phyloP scores from a whole-genome alignment of 2,888 invertebrate species.

The Phengaris alcon region DNA sequence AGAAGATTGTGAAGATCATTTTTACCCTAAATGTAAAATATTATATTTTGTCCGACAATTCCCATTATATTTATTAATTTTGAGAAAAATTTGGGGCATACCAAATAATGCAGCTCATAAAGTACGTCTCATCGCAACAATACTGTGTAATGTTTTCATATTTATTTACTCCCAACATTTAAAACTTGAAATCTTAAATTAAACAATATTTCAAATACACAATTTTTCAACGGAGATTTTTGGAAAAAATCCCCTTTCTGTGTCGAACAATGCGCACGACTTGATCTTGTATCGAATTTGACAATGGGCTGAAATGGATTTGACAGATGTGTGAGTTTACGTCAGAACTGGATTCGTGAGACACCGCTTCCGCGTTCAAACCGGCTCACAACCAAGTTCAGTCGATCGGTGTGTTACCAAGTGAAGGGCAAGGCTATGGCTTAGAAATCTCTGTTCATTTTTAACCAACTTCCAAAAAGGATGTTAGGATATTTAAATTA shows the following conservation, averaged over 20 bases:
- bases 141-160: not conserved
- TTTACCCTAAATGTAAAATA: too few species aligned
- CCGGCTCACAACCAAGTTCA: slow-evolving; percentile 44
- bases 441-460: not conserved
- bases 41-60: too few species aligned
- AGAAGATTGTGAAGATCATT: too few species aligned
- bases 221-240: slow-evolving; percentile 26
- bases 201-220: slow-evolving; percentile 16
- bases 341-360: slow-evolving; percentile 65
- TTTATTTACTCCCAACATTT: not conserved
- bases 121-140: not conserved
- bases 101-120: slow-evolving; percentile 8
- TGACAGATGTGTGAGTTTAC: slow-evolving; percentile 58
- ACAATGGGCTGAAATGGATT: slow-evolving; percentile 44
- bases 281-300: slow-evolving; percentile 35
- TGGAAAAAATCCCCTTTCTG: slow-evolving; percentile 21
- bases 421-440: slow-evolving; percentile 9
- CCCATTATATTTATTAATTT: too few species aligned
- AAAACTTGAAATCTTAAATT: not conserved
- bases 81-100: not conserved
- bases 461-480: not conserved
- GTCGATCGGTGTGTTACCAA: not conserved
- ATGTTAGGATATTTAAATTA: too few species aligned
- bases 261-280: slow-evolving; percentile 14
- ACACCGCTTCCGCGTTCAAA: slow-evolving; percentile 64